A percentile compares a stretch with the other conserved stretches of the same genome.
These are phyloP conservation scores for Pelodytes ibericus DNA, from an alignment of 2,797 vertebrate genomes.

Conservation along the genomic window DNA sequence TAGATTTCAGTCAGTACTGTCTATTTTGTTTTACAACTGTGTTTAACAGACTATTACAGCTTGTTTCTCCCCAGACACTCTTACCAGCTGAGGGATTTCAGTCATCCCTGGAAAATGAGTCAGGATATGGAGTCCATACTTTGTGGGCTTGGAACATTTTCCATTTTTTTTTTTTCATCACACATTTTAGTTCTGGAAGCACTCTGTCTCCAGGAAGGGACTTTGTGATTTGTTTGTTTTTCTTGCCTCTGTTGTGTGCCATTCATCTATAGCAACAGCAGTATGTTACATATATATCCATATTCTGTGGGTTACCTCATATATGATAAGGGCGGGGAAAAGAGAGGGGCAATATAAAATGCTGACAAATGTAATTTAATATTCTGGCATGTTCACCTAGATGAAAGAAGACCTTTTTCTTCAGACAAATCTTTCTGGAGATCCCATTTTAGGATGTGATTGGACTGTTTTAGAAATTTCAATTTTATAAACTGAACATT, in stretches of 20 bases:
- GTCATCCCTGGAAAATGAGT: slow-evolving; percentile 36
- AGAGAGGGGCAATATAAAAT: too few relatives aligned
- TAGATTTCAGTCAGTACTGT: too few relatives aligned
- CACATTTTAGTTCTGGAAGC: slow-evolving; percentile 26
- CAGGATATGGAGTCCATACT: slow-evolving; percentile 38
- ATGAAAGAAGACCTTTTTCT: not conserved
- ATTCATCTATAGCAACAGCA: slow-evolving; percentile 41
- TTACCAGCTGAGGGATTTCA: slow-evolving; percentile 24
- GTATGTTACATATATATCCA: not conserved
- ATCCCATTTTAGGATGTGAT: too few relatives aligned
- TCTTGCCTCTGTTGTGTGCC: slow-evolving; percentile 28
- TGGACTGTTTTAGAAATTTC: too few relatives aligned
- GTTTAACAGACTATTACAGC: slow-evolving; percentile 11
- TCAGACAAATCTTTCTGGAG: too few relatives aligned
- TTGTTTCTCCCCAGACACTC: slow-evolving; percentile 7
- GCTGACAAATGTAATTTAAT: not conserved
- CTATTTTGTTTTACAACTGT: not conserved
- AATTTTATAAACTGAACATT: too few relatives aligned
- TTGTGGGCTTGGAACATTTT: slow-evolving; percentile 37
- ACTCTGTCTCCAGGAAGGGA: slow-evolving; percentile 46
- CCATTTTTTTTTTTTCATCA: slow-evolving; percentile 6
- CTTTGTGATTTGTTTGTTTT: slow-evolving; percentile 48
- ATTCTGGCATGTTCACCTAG: not conserved
- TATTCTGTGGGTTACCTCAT: slow-evolving; percentile 19
- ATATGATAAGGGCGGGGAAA: slow-evolving; percentile 26